A percentile compares a stretch with the other conserved stretches of the same genome.
Conservation (phyloP, 2,888 invertebrate genomes). For the Operophtera brumata region DNA sequence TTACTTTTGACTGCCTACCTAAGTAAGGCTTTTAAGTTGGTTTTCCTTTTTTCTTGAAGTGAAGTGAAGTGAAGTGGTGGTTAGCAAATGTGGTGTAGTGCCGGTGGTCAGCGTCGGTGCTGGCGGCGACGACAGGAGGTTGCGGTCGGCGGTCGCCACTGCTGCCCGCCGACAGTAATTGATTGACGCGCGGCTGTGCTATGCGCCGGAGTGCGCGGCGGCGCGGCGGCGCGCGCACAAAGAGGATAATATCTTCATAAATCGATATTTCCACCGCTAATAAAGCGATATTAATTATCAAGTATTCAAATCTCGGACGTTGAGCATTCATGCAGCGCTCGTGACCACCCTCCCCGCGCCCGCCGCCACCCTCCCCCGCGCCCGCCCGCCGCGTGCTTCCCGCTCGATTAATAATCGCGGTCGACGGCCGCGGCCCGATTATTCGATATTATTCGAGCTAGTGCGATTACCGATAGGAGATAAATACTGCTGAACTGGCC, state of each 20-base stretch:
- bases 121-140: slow-evolving; percentile 23
- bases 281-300: slow-evolving; percentile 80
- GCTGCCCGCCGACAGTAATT: slow-evolving; percentile 37
- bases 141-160: slow-evolving; percentile 9
- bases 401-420: slow-evolving; percentile 39
- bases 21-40: no score
- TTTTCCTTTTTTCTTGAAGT: no score
- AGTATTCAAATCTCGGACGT: slow-evolving; percentile 76
- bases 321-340: slow-evolving; percentile 63
- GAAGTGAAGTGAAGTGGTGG: not conserved
- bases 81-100: not conserved
- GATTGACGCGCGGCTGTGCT: slow-evolving; percentile 37
- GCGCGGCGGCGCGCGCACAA: slow-evolving; percentile 59
- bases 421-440: slow-evolving; percentile 40
- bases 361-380: slow-evolving; percentile 32
- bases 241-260: slow-evolving; percentile 73
- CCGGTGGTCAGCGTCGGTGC: not conserved
- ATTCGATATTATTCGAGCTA: slow-evolving; percentile 34
- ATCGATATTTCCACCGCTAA: slow-evolving; percentile 75
- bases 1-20: no score
- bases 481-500: slow-evolving; percentile 40
- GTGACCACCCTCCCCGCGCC: slow-evolving; percentile 49
- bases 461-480: slow-evolving; percentile 55
- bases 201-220: slow-evolving; percentile 18
- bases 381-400: slow-evolving; percentile 30